These are phyloP conservation scores for Salpingus planirostris DNA, from an alignment of 2,888 invertebrate species.

Conservation along the genomic window DNA sequence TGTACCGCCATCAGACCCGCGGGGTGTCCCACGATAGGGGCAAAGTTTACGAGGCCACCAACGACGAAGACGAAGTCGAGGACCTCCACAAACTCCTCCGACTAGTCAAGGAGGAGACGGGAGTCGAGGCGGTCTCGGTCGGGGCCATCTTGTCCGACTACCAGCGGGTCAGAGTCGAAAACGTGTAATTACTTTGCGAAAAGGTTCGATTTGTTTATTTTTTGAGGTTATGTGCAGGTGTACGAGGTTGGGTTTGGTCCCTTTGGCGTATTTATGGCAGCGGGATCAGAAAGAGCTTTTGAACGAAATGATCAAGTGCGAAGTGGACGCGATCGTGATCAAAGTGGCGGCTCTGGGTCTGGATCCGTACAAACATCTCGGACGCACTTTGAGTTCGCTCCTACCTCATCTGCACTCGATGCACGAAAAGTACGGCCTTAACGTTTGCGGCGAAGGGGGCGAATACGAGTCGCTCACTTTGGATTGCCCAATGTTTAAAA, in stretches of 20 bases:
- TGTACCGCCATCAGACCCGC: slow-evolving; percentile 75
- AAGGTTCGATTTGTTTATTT: too few relatives aligned
- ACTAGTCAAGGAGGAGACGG: slow-evolving; percentile 57
- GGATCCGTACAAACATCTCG: slow-evolving; percentile 77
- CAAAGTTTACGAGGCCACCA: slow-evolving; percentile 69
- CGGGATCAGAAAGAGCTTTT: slow-evolving; percentile 89
- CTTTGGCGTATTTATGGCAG: slow-evolving; percentile 93
- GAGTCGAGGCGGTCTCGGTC: slow-evolving; percentile 84
- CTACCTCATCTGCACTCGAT: slow-evolving; percentile 80
- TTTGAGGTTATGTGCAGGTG: slow-evolving; percentile 52
- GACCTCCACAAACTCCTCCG: slow-evolving; percentile 80
- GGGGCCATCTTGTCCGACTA: slow-evolving; percentile 98
- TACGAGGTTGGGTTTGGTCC: slow-evolving; percentile 75
- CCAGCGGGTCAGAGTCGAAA: slow-evolving; percentile 94
- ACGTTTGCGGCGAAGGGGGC: slow-evolving; percentile 97
- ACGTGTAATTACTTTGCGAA: slow-evolving; percentile 61
- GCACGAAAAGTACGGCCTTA: slow-evolving; percentile 88
- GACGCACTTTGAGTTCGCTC: slow-evolving; percentile 74
- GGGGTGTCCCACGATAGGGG: slow-evolving; percentile 76
- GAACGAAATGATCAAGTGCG: slow-evolving; percentile 92
- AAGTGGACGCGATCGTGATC: slow-evolving; percentile 88
- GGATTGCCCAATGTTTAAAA: slow-evolving; percentile 92
- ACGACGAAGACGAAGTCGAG: slow-evolving; percentile 92
- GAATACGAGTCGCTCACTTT: slow-evolving; percentile 98
- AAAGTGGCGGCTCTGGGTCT: slow-evolving; percentile 95